Evolutionary conservation across 2,888 invertebrate genomes (phyloP).

Genomic region (Drosophila birchii): DNA sequence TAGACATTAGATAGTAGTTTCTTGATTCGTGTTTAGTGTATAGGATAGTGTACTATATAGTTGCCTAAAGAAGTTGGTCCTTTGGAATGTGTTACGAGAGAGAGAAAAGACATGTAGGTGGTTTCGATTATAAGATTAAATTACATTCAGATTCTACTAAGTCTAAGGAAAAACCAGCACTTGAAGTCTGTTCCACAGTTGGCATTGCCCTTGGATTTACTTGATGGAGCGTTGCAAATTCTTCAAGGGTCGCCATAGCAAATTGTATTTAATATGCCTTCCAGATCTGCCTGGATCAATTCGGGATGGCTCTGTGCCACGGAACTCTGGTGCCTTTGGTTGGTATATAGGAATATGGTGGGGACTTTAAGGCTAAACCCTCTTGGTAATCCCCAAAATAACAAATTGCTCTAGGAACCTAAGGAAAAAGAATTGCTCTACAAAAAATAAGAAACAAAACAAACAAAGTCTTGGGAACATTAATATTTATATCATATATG

Average conservation of each 20-base stretch:
- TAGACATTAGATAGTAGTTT: conserved; percentile 23
- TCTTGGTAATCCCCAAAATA: conserved; percentile 13
- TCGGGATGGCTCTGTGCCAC: conserved; percentile 6
- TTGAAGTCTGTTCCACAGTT: conserved; percentile 12
- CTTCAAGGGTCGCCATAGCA: not conserved
- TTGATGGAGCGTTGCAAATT: conserved; percentile 17
- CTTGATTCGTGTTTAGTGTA: conserved; percentile 3
- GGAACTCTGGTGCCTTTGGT: not conserved
- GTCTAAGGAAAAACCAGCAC: conserved; percentile 10
- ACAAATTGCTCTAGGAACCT: conserved; percentile 40
- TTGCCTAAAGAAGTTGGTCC: conserved; percentile 65
- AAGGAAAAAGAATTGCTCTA: conserved; percentile 39
- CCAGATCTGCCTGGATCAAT: conserved; percentile 3
- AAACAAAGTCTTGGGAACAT: conserved; percentile 31
- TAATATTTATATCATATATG: conserved; percentile 12
- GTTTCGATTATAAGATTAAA: conserved; percentile 29
- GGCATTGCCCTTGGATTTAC: conserved; percentile 32
- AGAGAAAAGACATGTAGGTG: conserved; percentile 44
- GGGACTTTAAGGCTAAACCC: conserved; percentile 1
- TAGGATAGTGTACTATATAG: not conserved
- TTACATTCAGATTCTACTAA: conserved; percentile 18
- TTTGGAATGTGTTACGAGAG: conserved; percentile 80
- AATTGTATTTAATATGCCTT: conserved; percentile 15
- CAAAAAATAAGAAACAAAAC: conserved; percentile 3
- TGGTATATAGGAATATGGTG: conserved; percentile 10